Conservation (phyloP, 2,888 invertebrate genomes). For the Dione vanillae region DNA sequence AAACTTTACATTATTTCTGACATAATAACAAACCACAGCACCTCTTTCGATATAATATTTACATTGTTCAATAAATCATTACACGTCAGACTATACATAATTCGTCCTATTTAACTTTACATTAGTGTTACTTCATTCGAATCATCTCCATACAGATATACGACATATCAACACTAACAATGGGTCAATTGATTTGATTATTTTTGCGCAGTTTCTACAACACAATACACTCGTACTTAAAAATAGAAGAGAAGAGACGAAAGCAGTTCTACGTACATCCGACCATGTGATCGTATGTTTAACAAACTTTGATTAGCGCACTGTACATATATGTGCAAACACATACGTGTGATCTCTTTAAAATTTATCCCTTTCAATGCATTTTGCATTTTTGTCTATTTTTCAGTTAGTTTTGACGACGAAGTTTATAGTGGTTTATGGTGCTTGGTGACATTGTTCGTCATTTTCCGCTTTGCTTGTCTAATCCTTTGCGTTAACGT, state of each 20-base stretch:
- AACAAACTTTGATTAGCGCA: conserved; percentile 62
- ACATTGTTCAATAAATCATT: conserved; percentile 1
- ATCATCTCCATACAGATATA: background rate
- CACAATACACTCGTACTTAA: conserved; percentile 82
- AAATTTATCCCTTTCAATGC: conserved; percentile 33
- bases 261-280: conserved; percentile 74
- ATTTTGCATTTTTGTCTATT: conserved; percentile 37
- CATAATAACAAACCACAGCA: conserved; percentile 18
- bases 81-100: background rate
- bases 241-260: conserved; percentile 73
- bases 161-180: conserved; percentile 28
- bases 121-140: background rate
- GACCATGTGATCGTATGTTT: conserved; percentile 73
- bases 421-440: conserved; percentile 38
- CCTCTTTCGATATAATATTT: background rate
- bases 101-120: background rate
- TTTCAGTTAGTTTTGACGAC: conserved; percentile 29
- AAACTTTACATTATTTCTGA: background rate
- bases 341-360: conserved; percentile 40
- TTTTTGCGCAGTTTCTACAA: conserved; percentile 79
- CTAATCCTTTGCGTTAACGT: conserved; percentile 66
- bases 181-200: conserved; percentile 54
- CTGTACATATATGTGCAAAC: conserved; percentile 64
- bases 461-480: conserved; percentile 60
- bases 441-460: conserved; percentile 41